Percentiles rank a stretch among this genome's conserved stretches.
phyloP scores from a whole-genome alignment of 2,797 vertebrate genomes.

The Danio albolineatus region DNA sequence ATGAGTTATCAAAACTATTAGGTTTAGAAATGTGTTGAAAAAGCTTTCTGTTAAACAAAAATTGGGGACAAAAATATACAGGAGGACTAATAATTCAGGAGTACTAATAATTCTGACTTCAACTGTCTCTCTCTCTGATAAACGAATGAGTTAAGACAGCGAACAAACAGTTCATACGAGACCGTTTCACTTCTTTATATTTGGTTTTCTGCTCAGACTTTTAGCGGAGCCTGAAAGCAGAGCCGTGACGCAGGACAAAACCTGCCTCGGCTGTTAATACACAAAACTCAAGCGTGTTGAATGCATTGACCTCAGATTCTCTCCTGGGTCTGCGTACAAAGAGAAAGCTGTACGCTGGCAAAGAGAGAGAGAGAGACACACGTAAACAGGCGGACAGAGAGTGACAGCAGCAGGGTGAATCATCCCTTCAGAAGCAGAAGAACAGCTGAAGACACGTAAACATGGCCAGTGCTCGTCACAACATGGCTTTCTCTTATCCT shows the following conservation, averaged over 20 bases:
- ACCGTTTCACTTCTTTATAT: neutral
- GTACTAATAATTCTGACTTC: no score
- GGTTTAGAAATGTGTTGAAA: no score
- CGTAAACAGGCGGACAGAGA: constrained; percentile 40
- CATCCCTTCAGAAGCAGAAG: constrained; percentile 48
- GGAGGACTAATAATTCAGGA: no score
- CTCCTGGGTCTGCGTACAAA: neutral
- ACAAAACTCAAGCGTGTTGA: neutral
- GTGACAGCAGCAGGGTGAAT: constrained; percentile 40
- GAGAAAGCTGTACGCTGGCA: neutral
- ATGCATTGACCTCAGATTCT: neutral
- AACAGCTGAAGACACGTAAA: constrained; percentile 13
- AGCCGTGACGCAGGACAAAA: constrained; percentile 18
- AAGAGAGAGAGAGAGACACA: neutral
- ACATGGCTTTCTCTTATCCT: neutral
- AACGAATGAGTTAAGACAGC: no score
- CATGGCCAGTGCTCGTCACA: neutral
- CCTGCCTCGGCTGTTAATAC: neutral
- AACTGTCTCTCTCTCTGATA: no score
- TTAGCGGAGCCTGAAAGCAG: neutral
- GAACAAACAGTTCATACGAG: no score
- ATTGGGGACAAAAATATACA: no score
- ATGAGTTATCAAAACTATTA: no score
- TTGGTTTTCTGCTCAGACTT: neutral
- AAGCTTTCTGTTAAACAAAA: no score